Base-by-base conservation (phyloP, 1,140 invertebrate genomes). In the Venturia canescens region DNA sequence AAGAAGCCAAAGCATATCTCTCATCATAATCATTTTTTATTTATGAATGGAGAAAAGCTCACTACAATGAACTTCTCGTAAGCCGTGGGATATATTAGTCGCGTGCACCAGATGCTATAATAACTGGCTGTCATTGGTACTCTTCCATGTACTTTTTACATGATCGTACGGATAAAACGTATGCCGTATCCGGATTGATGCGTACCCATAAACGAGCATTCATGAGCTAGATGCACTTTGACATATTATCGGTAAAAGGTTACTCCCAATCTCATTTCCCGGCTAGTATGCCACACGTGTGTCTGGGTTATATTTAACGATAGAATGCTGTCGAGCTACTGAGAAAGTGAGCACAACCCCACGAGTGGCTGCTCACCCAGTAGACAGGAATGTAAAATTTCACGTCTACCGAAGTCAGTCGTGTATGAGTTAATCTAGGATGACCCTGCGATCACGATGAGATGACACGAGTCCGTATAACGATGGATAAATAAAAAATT, bases 171-270 rank as follows among this genome's bases (percentile, higher is more conserved):
- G 26, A 63, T n/a, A n/a, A 16, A 3, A n/a, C 18, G n/a, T n/a
- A 9, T 53, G n/a, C 16, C 38, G 38, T 44, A 44, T 44, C 18
- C n/a, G 7, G 18, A 53, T n/a, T 26, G 9, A 53, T 53, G 50
- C n/a, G 50, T 53, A 18, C n/a, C n/a, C n/a, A n/a, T 53, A 9
- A 53, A n/a, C 16, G 18, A 53, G 16, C n/a, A 18, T 18, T 11
- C 11, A 26, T 26, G 23, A 21, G 5, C n/a, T 23, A 13, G 27
- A 63, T 63, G 60, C 60, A 63, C 60, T 63, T 63, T 63, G 23
- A 63, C 60, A 63, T 63, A 63, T 63, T 63, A 26, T 63, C 60
- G 60, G n/a, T 63, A 26, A 63, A 63, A 63, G 60, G 60, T 63
- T 63, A 13, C 60, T 63, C 60, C 15, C 60, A 26, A 23, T 26